A percentile compares a stretch with the other conserved stretches of the same genome.
These are phyloP conservation scores for Scatophagus argus DNA, from an alignment of 2,113 vertebrate species.

Conservation along the genomic window DNA sequence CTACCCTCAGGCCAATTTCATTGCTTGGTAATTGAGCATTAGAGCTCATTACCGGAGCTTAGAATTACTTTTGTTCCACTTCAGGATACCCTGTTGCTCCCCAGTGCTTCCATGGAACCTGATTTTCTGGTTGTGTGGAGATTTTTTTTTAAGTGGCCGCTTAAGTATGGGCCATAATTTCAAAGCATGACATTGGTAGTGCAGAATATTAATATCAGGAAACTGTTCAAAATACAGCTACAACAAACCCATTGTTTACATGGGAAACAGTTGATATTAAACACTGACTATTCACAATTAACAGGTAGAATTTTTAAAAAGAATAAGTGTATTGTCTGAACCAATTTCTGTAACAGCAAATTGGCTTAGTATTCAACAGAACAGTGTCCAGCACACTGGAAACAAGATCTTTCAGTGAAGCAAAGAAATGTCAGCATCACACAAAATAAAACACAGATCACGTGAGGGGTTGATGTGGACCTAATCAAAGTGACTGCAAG, in stretches of 20 bases:
- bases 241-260: neutral
- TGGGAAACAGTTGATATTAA: neutral
- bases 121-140: constrained; percentile 23
- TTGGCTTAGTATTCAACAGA: neutral
- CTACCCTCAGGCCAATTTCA: constrained; percentile 20
- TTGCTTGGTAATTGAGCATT: constrained; percentile 42
- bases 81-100: constrained; percentile 31
- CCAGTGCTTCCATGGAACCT: constrained; percentile 9
- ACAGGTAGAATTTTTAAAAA: neutral
- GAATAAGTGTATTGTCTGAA: neutral
- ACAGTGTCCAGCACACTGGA: neutral
- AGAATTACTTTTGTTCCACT: constrained; percentile 59
- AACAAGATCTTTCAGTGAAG: constrained; percentile 22
- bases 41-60: constrained; percentile 52
- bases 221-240: neutral
- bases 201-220: constrained; percentile 3
- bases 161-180: constrained; percentile 18
- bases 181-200: neutral
- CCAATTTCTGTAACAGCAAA: neutral
- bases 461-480: constrained; percentile 53
- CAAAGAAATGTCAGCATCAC: constrained; percentile 60
- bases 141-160: constrained; percentile 20
- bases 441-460: constrained; percentile 41
- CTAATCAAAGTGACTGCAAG: constrained; percentile 70
- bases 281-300: neutral